Conservation (phyloP, 2,113 vertebrate species). For the Dissostichus mawsoni region DNA sequence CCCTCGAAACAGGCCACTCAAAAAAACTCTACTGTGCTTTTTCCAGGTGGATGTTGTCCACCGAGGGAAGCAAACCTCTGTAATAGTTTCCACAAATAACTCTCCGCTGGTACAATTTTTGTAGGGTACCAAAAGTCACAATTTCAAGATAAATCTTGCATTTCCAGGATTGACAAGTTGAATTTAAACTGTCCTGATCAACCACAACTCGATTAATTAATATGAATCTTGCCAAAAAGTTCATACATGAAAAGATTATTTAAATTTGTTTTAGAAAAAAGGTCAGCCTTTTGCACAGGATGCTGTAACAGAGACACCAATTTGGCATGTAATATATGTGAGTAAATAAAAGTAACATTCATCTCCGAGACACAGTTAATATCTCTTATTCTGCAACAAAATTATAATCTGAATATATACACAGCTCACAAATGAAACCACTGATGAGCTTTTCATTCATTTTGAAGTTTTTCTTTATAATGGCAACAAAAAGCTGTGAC, state of each 20-base stretch:
- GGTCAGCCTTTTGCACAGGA: neutral
- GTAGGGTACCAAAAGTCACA: constrained; percentile 2
- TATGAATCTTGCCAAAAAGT: constrained; percentile 33
- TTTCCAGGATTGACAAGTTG: neutral
- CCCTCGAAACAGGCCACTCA: constrained; percentile 46
- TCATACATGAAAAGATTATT: neutral
- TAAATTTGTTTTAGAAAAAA: neutral
- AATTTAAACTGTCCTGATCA: neutral
- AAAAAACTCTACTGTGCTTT: constrained; percentile 36
- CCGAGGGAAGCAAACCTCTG: constrained; percentile 20
- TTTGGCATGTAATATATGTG: neutral
- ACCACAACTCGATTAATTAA: constrained; percentile 10
- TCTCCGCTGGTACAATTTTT: neutral
- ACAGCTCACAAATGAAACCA: neutral
- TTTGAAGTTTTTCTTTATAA: constrained; percentile 9
- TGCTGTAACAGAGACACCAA: neutral
- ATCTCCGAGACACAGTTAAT: constrained; percentile 1
- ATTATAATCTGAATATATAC: constrained; percentile 6
- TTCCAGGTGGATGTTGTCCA: constrained; percentile 31
- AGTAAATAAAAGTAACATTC: neutral
- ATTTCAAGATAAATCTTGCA: neutral
- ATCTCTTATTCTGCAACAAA: neutral
- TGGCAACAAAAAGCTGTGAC: constrained; percentile 6
- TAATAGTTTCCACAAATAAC: constrained; percentile 13
- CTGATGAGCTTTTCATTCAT: neutral